These are phyloP conservation scores for Petrolisthes cinctipes DNA, from an alignment of 2,888 invertebrate genomes.

Conservation along the genomic window DNA sequence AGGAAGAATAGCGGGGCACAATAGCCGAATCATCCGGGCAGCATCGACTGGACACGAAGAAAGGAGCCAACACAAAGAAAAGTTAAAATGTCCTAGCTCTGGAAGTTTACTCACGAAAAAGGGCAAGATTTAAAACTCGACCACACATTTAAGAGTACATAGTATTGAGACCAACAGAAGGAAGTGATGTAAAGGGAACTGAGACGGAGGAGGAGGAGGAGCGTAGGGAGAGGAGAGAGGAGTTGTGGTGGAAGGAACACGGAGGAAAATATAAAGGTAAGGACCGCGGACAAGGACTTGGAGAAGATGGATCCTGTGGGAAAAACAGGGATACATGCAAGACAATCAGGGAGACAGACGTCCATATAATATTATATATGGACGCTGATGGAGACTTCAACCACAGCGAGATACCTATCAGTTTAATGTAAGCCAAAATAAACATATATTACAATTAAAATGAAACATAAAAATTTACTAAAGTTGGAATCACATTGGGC, in stretches of 20 bases:
- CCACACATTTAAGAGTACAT: conserved; percentile 35
- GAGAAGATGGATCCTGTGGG: conserved; percentile 8
- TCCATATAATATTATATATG: not conserved
- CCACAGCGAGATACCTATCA: too few species aligned
- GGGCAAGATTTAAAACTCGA: conserved; percentile 53
- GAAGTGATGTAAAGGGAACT: conserved; percentile 23
- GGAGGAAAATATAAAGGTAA: conserved; percentile 16
- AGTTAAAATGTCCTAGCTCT: conserved; percentile 53
- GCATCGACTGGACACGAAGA: conserved; percentile 54
- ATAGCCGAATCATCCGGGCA: conserved; percentile 50
- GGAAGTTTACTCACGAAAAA: conserved; percentile 50
- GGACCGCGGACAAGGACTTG: not conserved
- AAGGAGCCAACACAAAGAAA: conserved; percentile 47
- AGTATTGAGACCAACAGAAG: conserved; percentile 2
- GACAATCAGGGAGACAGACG: not conserved
- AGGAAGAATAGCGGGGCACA: conserved; percentile 42
- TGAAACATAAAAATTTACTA: too few species aligned
- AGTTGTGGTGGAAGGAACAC: not conserved
- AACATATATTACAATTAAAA: too few species aligned
- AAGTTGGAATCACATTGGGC: too few species aligned
- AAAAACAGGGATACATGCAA: not conserved
- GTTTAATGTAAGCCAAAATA: too few species aligned
- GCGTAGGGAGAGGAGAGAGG: not conserved
- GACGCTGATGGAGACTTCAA: too few species aligned
- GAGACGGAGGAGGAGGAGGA: conserved; percentile 2